phyloP scores from a whole-genome alignment of 2,797 vertebrate genomes.

The Cichlasoma orientale region DNA sequence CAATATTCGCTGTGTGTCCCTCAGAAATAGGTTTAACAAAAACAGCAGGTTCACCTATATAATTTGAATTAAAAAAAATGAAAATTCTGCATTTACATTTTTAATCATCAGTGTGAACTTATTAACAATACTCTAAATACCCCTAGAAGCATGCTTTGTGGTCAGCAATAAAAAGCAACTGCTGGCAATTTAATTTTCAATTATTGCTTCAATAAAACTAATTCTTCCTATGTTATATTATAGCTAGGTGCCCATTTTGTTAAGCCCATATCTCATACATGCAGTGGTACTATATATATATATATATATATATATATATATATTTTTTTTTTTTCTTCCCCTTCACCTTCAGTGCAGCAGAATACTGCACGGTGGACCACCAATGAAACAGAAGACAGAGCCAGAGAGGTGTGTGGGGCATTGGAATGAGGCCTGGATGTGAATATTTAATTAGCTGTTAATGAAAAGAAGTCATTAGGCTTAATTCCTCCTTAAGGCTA shows the following conservation, averaged over 20 bases:
- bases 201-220: conserved; percentile 47
- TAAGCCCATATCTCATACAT: conserved; percentile 54
- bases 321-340: background rate
- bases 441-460: conserved; percentile 71
- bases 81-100: conserved; percentile 9
- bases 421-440: conserved; percentile 27
- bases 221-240: conserved; percentile 45
- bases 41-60: background rate
- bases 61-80: background rate
- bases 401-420: conserved; percentile 5
- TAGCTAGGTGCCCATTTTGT: conserved; percentile 39
- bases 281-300: conserved; percentile 23
- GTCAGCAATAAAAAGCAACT: conserved; percentile 48
- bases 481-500: conserved; percentile 60
- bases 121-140: conserved; percentile 21
- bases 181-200: conserved; percentile 57
- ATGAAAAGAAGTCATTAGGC: conserved; percentile 69
- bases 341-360: conserved; percentile 10
- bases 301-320: too few species aligned
- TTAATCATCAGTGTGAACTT: conserved; percentile 22
- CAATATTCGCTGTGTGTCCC: background rate
- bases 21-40: background rate
- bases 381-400: conserved; percentile 30
- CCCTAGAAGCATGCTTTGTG: conserved; percentile 6
- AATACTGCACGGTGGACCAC: conserved; percentile 29